Conservation (phyloP, 2,113 vertebrate genomes). For the Taxidea taxus region DNA sequence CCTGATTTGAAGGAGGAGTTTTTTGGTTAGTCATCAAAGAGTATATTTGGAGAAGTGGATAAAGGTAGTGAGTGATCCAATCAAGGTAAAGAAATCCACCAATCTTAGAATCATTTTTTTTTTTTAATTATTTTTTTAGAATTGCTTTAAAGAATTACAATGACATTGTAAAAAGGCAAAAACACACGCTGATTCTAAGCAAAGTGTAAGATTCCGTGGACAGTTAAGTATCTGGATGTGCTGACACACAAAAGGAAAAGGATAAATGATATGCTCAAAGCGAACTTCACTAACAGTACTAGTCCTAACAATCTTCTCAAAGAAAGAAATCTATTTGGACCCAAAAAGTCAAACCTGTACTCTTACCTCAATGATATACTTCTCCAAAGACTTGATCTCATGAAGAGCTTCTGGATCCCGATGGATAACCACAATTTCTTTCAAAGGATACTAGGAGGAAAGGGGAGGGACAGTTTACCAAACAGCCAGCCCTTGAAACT, state of each 20-base stretch:
- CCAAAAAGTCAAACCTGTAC: not conserved
- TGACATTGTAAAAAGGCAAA: slow-evolving; percentile 12
- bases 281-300: not conserved
- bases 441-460: slow-evolving; percentile 92
- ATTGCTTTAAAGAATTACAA: not conserved
- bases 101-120: not conserved
- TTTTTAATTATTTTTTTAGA: no score
- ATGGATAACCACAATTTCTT: slow-evolving; percentile 97
- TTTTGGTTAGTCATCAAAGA: not conserved
- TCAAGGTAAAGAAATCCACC: not conserved
- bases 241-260: not conserved
- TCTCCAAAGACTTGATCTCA: slow-evolving; percentile 93
- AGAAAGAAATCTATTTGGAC: not conserved
- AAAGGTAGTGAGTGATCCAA: not conserved
- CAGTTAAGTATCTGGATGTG: not conserved
- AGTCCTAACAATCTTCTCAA: not conserved
- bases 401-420: slow-evolving; percentile 92
- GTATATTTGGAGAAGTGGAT: not conserved
- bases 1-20: not conserved
- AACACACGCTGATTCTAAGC: not conserved
- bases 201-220: not conserved
- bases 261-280: not conserved
- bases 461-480: not conserved
- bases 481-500: not conserved
- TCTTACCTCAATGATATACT: slow-evolving; percentile 96